Evolutionary conservation across 2,797 vertebrate genomes (phyloP).

Genomic region (Notamacropus eugenii): DNA sequence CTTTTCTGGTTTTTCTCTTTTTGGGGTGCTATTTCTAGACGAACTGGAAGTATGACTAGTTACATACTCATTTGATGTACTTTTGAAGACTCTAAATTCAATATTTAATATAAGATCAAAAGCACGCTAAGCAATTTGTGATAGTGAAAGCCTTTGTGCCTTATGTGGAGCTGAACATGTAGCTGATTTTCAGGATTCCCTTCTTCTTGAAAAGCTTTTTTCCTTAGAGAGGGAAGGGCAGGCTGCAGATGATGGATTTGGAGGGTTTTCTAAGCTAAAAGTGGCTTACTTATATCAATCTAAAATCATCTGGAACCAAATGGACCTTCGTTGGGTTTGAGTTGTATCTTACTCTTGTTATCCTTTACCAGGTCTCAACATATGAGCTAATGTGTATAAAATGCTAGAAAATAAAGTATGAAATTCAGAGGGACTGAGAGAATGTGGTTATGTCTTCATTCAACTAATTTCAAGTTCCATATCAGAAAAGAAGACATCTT

Average conservation of each 20-base stretch:
- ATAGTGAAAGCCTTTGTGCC: background rate
- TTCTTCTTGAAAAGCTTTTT: background rate
- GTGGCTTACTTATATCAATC: slow-evolving; percentile 3
- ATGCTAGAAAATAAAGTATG: slow-evolving; percentile 17
- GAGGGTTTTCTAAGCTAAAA: background rate
- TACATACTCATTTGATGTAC: background rate
- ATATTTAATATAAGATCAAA: background rate
- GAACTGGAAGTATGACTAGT: background rate
- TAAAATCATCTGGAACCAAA: background rate
- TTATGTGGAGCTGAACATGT: background rate
- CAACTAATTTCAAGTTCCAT: slow-evolving; percentile 47
- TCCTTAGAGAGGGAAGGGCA: background rate
- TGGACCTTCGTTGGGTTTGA: background rate
- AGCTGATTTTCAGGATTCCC: background rate
- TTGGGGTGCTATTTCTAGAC: background rate
- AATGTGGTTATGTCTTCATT: slow-evolving; percentile 30
- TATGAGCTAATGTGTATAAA: background rate
- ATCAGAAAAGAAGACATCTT: slow-evolving; percentile 50
- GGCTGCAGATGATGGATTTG: background rate
- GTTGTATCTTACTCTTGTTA: background rate
- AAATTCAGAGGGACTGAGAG: background rate
- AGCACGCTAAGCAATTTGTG: background rate
- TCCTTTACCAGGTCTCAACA: background rate
- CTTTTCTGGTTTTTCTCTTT: background rate
- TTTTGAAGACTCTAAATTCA: background rate